Conservation (phyloP, 2,888 invertebrate genomes). For the Athalia rosae region DNA sequence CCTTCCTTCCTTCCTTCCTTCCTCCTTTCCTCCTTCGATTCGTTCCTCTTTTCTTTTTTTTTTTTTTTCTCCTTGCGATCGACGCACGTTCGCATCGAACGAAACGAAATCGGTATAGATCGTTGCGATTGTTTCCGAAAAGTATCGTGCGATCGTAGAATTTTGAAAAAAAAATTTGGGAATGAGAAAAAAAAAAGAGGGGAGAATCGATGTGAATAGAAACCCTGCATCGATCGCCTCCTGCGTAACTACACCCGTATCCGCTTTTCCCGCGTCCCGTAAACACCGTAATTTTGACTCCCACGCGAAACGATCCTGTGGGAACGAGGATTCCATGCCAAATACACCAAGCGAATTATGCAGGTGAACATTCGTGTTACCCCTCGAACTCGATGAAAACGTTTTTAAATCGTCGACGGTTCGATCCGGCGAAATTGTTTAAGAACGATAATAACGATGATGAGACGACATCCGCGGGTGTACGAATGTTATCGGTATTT, state of each 20-base stretch:
- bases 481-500: too few species aligned
- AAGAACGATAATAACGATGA: too few species aligned
- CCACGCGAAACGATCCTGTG: slow-evolving; percentile 26
- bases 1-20: not conserved
- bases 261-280: slow-evolving; percentile 17
- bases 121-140: slow-evolving; percentile 24
- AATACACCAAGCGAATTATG: too few species aligned
- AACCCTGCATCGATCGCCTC: slow-evolving; percentile 13
- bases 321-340: not conserved
- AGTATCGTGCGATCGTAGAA: slow-evolving; percentile 22
- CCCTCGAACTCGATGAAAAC: too few species aligned
- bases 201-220: too few species aligned
- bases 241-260: slow-evolving; percentile 30
- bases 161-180: not conserved
- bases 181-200: too few species aligned
- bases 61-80: slow-evolving; percentile 31
- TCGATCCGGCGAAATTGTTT: too few species aligned
- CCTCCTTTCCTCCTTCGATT: not conserved
- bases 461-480: too few species aligned
- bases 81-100: slow-evolving; percentile 5
- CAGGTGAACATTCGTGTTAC: too few species aligned
- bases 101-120: not conserved
- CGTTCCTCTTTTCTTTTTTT: not conserved
- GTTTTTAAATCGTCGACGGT: too few species aligned
- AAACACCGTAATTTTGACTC: slow-evolving; percentile 33